A percentile compares a stretch with the other conserved stretches of the same genome.
Evolutionary conservation across 2,888 invertebrate species (phyloP).

Genomic region (Oligia latruncula): DNA sequence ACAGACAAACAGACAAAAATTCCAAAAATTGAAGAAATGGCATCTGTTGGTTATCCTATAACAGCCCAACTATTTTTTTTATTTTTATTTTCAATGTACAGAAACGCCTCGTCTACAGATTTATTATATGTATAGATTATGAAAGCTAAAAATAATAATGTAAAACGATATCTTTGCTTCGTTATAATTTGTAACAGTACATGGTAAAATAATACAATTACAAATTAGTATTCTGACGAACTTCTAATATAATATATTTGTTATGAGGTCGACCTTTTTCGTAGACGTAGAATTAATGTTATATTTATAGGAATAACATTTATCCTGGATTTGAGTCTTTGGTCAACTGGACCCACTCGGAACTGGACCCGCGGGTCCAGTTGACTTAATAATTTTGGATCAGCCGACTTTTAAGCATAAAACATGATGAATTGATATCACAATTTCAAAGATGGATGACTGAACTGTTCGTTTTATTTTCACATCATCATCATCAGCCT

Average conservation of each 20-base stretch:
- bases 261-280: not conserved
- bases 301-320: not conserved
- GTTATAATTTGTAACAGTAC: not conserved
- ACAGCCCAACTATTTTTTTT: too few species aligned
- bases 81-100: too few species aligned
- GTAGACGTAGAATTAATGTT: not conserved
- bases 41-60: too few species aligned
- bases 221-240: not conserved
- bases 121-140: too few species aligned
- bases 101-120: too few species aligned
- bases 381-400: too few species aligned
- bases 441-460: not conserved
- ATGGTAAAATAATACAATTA: conserved; percentile 11
- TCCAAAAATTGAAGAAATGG: too few species aligned
- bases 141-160: not conserved
- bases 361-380: too few species aligned
- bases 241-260: not conserved
- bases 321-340: too few species aligned
- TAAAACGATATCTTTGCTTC: not conserved
- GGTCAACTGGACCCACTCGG: too few species aligned
- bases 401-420: not conserved
- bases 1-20: too few species aligned
- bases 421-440: not conserved
- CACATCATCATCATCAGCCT: too few species aligned
- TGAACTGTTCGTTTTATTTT: not conserved